These are phyloP conservation scores for Branchipolynoe longqiensis DNA, from an alignment of 2,888 invertebrate genomes.

Conservation along the genomic window DNA sequence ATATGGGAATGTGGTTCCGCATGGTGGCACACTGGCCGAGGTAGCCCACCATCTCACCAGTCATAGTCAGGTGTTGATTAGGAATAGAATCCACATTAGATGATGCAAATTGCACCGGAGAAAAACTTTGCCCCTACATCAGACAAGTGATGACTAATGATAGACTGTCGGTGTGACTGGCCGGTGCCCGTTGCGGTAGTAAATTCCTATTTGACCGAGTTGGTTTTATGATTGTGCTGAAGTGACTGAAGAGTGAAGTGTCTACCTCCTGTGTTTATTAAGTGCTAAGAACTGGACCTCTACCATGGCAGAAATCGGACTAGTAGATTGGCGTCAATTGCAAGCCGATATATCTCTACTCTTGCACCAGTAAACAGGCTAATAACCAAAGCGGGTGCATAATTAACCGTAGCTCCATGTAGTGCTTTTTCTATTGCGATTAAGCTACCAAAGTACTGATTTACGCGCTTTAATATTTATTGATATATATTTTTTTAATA, in stretches of 20 bases:
- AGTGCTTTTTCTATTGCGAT: not conserved
- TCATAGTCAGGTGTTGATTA: too few relatives aligned
- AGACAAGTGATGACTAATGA: too few relatives aligned
- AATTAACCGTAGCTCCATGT: not conserved
- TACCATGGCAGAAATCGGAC: constrained; percentile 34
- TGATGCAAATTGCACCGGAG: too few relatives aligned
- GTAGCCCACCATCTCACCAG: too few relatives aligned
- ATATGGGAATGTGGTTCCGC: too few relatives aligned
- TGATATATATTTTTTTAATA: too few relatives aligned
- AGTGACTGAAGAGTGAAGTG: constrained; percentile 32
- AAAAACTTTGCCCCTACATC: too few relatives aligned
- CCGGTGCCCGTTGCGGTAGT: not conserved
- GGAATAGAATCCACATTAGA: too few relatives aligned
- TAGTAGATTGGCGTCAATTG: not conserved
- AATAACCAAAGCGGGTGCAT: not conserved
- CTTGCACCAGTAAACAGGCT: not conserved
- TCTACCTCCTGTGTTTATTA: not conserved
- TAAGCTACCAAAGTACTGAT: too few relatives aligned
- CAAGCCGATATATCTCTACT: constrained; percentile 4
- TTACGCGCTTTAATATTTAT: too few relatives aligned
- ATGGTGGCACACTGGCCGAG: too few relatives aligned
- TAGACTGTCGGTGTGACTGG: not conserved
- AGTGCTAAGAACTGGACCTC: constrained; percentile 2
- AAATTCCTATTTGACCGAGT: not conserved
- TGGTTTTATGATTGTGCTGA: not conserved